Evolutionary conservation across 2,113 vertebrate species (phyloP).

Genomic region (Eira barbara): DNA sequence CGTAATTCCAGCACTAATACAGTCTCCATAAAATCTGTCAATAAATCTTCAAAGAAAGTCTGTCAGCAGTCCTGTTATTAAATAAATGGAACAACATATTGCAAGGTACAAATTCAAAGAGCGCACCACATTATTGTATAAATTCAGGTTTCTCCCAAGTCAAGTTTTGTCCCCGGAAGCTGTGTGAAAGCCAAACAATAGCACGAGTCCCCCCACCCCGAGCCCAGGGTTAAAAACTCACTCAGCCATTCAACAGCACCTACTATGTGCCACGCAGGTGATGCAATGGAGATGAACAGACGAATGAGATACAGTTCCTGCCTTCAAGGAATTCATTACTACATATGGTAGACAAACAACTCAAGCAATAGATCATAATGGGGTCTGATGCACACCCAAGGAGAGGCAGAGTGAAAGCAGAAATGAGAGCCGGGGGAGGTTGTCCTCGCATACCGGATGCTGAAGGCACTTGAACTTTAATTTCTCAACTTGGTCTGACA

Average conservation of each 20-base stretch:
- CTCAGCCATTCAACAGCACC: not conserved
- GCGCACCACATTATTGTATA: not conserved
- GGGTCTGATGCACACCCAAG: not conserved
- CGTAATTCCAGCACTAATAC: slow-evolving; percentile 80
- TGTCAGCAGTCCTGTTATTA: slow-evolving; percentile 79
- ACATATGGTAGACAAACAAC: not conserved
- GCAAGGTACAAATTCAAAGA: slow-evolving; percentile 15
- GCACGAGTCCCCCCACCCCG: not conserved
- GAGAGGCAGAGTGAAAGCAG: not conserved
- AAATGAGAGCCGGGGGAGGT: not conserved
- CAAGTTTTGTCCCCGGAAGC: not conserved
- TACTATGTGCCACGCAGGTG: not conserved
- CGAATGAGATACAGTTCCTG: not conserved
- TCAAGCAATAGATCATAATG: not conserved
- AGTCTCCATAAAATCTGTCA: slow-evolving; percentile 82
- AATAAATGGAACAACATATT: slow-evolving; percentile 81
- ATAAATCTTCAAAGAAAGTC: slow-evolving; percentile 83
- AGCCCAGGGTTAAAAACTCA: not conserved
- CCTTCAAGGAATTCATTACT: not conserved
- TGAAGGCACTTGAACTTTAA: not conserved
- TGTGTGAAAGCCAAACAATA: not conserved
- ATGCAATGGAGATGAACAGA: not conserved
- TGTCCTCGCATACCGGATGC: not conserved
- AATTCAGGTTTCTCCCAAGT: slow-evolving; percentile 2
- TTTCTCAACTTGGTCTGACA: not conserved